Percentiles rank a stretch among this genome's conserved stretches.
These are phyloP conservation scores for Drosophila baimaii DNA, from an alignment of 1,140 invertebrate species.

Conservation along the genomic window DNA sequence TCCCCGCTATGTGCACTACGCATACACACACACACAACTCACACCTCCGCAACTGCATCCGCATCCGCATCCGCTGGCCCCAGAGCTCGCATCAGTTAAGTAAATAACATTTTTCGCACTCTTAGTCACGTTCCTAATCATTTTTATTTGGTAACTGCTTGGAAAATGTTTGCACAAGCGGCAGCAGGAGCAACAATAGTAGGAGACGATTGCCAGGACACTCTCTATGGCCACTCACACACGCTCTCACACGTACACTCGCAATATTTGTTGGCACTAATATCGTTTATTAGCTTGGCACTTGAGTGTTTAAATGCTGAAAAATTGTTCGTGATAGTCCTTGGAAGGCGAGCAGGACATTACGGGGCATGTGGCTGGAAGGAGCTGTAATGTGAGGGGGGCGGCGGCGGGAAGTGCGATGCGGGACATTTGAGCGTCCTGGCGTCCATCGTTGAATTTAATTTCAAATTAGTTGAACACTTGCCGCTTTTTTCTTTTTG, in stretches of 20 bases:
- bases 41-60: slow-evolving; percentile 7
- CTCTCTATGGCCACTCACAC: slow-evolving; percentile 10
- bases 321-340: slow-evolving; percentile 75
- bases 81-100: slow-evolving; percentile 76
- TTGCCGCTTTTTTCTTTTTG: slow-evolving; percentile 41
- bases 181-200: slow-evolving; percentile 37
- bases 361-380: slow-evolving; percentile 2
- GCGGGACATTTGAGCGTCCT: slow-evolving; percentile 34
- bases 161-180: slow-evolving; percentile 72
- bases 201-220: slow-evolving; percentile 25
- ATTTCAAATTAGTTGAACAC: slow-evolving; percentile 76
- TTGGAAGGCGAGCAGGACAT: slow-evolving; percentile 42
- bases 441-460: slow-evolving; percentile 65
- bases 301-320: slow-evolving; percentile 78
- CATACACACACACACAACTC: neutral
- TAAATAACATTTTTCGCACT: slow-evolving; percentile 80
- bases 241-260: slow-evolving; percentile 31
- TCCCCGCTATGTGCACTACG: neutral
- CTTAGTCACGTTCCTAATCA: slow-evolving; percentile 79
- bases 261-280: slow-evolving; percentile 78
- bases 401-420: slow-evolving; percentile 11
- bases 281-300: slow-evolving; percentile 77
- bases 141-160: slow-evolving; percentile 80
- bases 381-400: neutral
- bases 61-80: slow-evolving; percentile 15